These are phyloP conservation scores for Noctua pronuba DNA, from an alignment of 2,888 invertebrate genomes.

Conservation along the genomic window DNA sequence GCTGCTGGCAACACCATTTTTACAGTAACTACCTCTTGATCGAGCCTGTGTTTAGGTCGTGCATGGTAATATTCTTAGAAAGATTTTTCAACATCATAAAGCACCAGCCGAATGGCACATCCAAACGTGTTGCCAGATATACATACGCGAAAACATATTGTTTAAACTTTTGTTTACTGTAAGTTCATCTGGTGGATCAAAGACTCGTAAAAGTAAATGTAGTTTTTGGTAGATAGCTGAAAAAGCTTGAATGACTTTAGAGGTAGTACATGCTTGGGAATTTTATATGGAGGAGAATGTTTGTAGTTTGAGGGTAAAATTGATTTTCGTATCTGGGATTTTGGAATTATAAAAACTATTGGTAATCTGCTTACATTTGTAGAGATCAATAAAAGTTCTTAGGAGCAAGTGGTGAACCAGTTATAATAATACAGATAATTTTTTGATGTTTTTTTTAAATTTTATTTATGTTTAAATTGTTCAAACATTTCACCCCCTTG, in stretches of 20 bases:
- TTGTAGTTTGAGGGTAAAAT: neutral
- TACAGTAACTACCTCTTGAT: neutral
- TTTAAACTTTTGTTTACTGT: constrained; percentile 4
- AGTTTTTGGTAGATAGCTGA: constrained; percentile 8
- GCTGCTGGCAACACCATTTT: neutral
- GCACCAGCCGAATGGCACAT: neutral
- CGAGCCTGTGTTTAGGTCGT: neutral
- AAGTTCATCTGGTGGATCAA: neutral
- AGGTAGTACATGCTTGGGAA: constrained; percentile 29
- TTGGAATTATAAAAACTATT: neutral
- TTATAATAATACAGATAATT: too few relatives aligned
- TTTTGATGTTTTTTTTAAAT: neutral
- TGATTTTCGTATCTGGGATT: neutral
- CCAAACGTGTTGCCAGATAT: neutral
- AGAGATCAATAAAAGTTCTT: neutral
- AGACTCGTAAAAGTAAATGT: neutral
- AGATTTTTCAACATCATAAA: neutral
- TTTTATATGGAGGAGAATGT: neutral
- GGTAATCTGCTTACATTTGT: neutral
- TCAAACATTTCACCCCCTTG: neutral
- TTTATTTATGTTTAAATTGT: neutral
- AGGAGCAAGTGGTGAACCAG: neutral
- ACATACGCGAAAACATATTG: neutral
- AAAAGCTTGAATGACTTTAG: constrained; percentile 14
- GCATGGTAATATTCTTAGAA: neutral